phyloP scores from a whole-genome alignment of 2,888 invertebrate genomes.

The Dione vanillae region DNA sequence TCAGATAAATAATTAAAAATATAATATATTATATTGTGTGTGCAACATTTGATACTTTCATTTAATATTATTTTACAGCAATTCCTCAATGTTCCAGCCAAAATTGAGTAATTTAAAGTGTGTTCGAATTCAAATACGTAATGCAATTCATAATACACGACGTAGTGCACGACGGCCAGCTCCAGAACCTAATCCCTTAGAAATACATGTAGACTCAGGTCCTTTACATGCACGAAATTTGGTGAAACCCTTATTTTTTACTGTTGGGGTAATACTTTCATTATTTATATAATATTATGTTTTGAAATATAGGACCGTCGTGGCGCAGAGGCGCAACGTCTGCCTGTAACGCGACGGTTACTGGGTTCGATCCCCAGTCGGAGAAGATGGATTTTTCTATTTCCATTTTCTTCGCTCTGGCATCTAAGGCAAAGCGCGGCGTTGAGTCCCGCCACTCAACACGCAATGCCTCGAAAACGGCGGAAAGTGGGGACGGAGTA shows the following conservation, averaged over 20 bases:
- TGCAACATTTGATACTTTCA: neutral
- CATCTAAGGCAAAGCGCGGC: no score
- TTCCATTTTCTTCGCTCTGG: no score
- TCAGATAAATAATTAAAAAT: constrained; percentile 1
- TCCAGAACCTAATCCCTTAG: constrained; percentile 69
- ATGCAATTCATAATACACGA: constrained; percentile 68
- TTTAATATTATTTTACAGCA: constrained; percentile 50
- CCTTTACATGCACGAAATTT: constrained; percentile 75
- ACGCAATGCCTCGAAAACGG: no score
- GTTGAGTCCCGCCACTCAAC: no score
- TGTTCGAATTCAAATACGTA: constrained; percentile 62
- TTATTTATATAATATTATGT: neutral
- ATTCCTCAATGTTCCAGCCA: constrained; percentile 49
- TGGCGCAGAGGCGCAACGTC: no score
- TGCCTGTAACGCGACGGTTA: no score
- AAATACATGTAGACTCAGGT: constrained; percentile 71
- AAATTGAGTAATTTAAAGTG: constrained; percentile 46
- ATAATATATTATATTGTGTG: neutral
- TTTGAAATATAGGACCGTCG: neutral
- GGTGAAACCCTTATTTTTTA: constrained; percentile 86
- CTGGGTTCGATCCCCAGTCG: no score
- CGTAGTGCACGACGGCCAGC: constrained; percentile 57
- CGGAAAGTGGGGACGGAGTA: no score
- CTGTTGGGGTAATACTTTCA: constrained; percentile 82
- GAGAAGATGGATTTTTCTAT: no score